Base-by-base conservation (phyloP, 1,140 invertebrate genomes). In the Ceratina australensis region DNA sequence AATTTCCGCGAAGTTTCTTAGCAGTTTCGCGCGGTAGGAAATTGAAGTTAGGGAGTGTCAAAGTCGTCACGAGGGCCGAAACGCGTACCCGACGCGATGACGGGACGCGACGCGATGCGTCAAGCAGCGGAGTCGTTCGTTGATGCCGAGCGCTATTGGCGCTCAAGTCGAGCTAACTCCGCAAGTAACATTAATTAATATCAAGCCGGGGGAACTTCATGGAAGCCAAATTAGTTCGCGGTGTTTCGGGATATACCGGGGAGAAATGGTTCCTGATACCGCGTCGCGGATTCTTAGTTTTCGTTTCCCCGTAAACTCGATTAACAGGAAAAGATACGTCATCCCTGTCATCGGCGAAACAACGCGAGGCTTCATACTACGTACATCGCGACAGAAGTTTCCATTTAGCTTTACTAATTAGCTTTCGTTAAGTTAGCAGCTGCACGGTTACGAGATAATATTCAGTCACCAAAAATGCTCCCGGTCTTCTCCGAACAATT, bases 11-110 rank as follows among this genome's bases (percentile, higher is more conserved):
- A 73, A 73, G 54, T 59, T 71, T 59, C 68, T 59, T 71, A 42
- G 20, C 54, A 71, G 20, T 71, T 59, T 33, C 24, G 20, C 15
- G 33, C 3, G 68, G 33, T 59, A 24, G 54, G 54, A 71, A 71
- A 56, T 71, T 59, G 68, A 59, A 71, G 56, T 71, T 59, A 47
- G 33, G 18, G 68, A 71, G 54, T 71, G 68, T 71, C 68, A 71
- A 71, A 71, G 68, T 71, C 54, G 68, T 71, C 68, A 71, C 68
- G 56, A 59, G 59, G 33, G 33, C 54, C 54, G 20, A 47, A 60
- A 71, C 10, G 68, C 20, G 52, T 69, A 42, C 20, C 18, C 67
- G 20, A 47, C 26, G 10, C 33, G 33, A 42, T 42, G 33, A 42
- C 33, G 33, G 5, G 15, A 24, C 15, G 20, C 16, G 67, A 57